Evolutionary conservation across 2,797 vertebrate species (phyloP).

Genomic region (Anableps anableps): DNA sequence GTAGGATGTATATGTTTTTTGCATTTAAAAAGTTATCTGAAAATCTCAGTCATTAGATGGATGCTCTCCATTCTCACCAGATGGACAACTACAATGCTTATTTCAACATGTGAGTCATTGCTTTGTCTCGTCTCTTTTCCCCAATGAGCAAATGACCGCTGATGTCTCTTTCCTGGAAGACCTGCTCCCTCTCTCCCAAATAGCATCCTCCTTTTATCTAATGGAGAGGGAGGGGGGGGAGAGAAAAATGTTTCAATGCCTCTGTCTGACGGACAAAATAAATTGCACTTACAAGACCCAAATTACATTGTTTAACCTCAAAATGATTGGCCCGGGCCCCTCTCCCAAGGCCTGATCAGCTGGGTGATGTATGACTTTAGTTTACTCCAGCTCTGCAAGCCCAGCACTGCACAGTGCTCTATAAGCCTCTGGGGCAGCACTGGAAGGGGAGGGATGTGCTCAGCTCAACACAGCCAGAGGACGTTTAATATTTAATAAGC

Average conservation of each 20-base stretch:
- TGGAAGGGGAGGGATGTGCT: conserved; percentile 65
- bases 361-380: conserved; percentile 95
- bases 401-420: conserved; percentile 80
- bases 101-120: conserved; percentile 33
- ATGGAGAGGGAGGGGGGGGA: conserved; percentile 45
- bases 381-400: conserved; percentile 94
- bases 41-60: background rate
- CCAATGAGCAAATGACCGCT: conserved; percentile 44
- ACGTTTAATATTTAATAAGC: conserved; percentile 96
- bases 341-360: conserved; percentile 83
- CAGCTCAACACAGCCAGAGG: conserved; percentile 85
- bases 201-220: conserved; percentile 69
- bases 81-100: conserved; percentile 11
- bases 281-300: conserved; percentile 85
- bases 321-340: conserved; percentile 93
- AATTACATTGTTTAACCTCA: conserved; percentile 95
- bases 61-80: conserved; percentile 13
- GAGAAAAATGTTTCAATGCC: conserved; percentile 75
- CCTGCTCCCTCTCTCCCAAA: conserved; percentile 55
- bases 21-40: background rate
- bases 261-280: conserved; percentile 82
- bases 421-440: conserved; percentile 82
- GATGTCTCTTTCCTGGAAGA: conserved; percentile 59
- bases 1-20: background rate
- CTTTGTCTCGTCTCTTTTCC: conserved; percentile 39